These are phyloP conservation scores for Rhagonycha lutea DNA, from an alignment of 2,888 invertebrate genomes.

Conservation along the genomic window DNA sequence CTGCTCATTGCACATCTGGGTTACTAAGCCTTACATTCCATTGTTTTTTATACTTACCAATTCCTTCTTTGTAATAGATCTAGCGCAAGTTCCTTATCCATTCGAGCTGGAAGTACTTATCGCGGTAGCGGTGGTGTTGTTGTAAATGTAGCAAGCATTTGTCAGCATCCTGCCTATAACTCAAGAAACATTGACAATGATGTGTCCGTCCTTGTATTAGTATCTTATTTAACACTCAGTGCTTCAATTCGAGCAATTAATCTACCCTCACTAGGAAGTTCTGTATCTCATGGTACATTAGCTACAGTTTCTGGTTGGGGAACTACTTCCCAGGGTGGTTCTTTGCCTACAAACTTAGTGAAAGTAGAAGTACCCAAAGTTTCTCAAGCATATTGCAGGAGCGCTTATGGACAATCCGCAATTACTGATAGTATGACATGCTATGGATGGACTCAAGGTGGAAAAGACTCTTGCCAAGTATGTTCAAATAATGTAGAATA, in stretches of 20 bases:
- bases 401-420: background rate
- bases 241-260: background rate
- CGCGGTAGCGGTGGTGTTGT: background rate
- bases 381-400: background rate
- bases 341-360: background rate
- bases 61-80: background rate
- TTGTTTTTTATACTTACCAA: background rate
- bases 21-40: background rate
- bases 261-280: background rate
- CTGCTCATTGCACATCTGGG: conserved; percentile 41
- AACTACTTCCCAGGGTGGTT: background rate
- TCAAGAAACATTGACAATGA: background rate
- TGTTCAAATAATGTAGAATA: background rate
- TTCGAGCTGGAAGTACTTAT: background rate
- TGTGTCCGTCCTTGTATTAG: background rate
- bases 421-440: background rate
- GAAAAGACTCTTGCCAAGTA: conserved; percentile 12
- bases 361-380: background rate
- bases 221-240: background rate
- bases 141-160: background rate
- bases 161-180: background rate
- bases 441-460: background rate
- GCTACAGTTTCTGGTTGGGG: background rate
- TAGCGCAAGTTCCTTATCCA: background rate
- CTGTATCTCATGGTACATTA: background rate